Conservation (phyloP, 2,888 invertebrate species). For the Crossocerus cetratus region DNA sequence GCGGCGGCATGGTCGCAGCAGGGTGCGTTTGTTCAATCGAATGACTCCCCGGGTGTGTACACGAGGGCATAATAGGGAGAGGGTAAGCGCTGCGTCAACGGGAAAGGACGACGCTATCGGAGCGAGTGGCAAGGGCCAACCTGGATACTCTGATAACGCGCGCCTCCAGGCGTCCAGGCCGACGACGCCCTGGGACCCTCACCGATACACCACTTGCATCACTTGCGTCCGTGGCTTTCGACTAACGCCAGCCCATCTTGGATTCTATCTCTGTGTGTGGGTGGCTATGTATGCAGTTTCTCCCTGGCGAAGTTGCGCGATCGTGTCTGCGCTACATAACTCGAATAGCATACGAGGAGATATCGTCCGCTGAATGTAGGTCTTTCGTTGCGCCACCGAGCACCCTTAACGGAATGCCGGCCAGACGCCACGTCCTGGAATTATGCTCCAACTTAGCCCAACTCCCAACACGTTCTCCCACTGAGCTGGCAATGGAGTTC, state of each 20-base stretch:
- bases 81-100: constrained; percentile 28
- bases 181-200: constrained; percentile 24
- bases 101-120: constrained; percentile 6
- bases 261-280: too few relatives aligned
- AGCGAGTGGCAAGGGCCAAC: constrained; percentile 22
- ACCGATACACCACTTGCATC: too few relatives aligned
- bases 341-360: constrained; percentile 26
- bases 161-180: neutral
- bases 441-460: neutral
- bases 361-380: constrained; percentile 18
- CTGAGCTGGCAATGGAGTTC: too few relatives aligned
- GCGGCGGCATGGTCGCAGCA: neutral
- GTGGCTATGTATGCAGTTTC: constrained; percentile 32
- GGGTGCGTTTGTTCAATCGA: constrained; percentile 19
- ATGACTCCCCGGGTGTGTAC: constrained; percentile 18
- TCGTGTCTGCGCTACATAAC: constrained; percentile 27
- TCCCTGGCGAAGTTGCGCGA: constrained; percentile 19
- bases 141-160: constrained; percentile 42
- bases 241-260: constrained; percentile 31
- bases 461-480: too few relatives aligned
- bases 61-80: neutral
- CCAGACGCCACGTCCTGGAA: neutral
- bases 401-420: constrained; percentile 2
- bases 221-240: constrained; percentile 28
- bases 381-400: constrained; percentile 2